Percentiles rank a stretch among this genome's conserved stretches.
phyloP scores from a whole-genome alignment of 1,140 invertebrate genomes.

The Solenopsis fugax region DNA sequence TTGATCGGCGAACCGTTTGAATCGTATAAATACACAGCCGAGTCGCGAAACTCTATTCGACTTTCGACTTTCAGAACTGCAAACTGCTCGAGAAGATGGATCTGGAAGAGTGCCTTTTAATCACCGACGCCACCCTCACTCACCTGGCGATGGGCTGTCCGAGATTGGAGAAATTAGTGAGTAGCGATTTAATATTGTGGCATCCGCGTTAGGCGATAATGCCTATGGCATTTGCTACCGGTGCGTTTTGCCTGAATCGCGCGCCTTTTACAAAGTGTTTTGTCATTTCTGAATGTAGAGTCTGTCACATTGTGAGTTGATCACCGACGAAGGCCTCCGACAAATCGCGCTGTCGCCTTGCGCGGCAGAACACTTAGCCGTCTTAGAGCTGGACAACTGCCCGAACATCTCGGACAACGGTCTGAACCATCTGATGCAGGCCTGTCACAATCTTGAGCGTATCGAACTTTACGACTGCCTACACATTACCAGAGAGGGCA shows the following conservation, averaged over 20 bases:
- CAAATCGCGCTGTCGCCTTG: constrained; percentile 97
- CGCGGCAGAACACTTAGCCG: constrained; percentile 95
- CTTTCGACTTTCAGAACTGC: constrained; percentile 92
- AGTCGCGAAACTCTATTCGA: neutral
- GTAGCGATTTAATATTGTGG: constrained; percentile 62
- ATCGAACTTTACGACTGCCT: constrained; percentile 99
- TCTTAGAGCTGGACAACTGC: constrained; percentile 99
- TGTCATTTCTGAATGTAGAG: constrained; percentile 88
- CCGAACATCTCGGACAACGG: constrained; percentile 99
- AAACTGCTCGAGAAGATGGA: constrained; percentile 98
- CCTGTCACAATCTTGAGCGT: constrained; percentile 97
- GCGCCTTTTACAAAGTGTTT: neutral
- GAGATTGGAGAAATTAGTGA: constrained; percentile 96
- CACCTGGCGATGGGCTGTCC: constrained; percentile 98
- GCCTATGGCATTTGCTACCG: neutral
- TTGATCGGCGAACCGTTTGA: constrained; percentile 45
- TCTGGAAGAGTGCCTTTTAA: constrained; percentile 98
- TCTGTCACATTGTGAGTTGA: constrained; percentile 98
- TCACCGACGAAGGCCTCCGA: constrained; percentile 99
- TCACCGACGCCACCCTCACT: constrained; percentile 97
- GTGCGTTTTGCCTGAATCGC: neutral
- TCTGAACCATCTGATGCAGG: constrained; percentile 95
- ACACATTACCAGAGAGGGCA: constrained; percentile 98
- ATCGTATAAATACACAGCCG: neutral
- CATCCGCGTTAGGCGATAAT: neutral